Evolutionary conservation across 2,888 invertebrate species (phyloP).

Genomic region (Drosophila stalkeri): DNA sequence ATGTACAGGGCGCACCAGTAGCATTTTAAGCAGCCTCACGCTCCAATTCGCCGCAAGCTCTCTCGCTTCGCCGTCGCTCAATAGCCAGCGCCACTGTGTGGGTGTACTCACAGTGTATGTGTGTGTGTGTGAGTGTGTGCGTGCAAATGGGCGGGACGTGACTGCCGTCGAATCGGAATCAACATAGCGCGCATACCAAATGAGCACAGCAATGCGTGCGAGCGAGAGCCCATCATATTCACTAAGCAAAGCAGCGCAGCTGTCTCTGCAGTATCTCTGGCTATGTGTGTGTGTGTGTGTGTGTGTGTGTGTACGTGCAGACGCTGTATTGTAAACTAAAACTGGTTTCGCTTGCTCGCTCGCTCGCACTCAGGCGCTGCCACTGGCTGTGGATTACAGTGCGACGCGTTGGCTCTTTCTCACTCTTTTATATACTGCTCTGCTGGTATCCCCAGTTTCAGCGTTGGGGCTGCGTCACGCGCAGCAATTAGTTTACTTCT

Average conservation of each 20-base stretch:
- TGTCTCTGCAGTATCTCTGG: conserved; percentile 16
- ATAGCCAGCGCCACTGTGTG: conserved; percentile 24
- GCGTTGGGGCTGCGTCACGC: conserved; percentile 82
- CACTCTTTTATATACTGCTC: conserved; percentile 62
- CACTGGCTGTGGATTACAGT: conserved; percentile 3
- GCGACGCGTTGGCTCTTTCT: conserved; percentile 40
- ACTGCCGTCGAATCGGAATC: conserved; percentile 85
- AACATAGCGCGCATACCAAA: conserved; percentile 84
- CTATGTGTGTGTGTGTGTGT: conserved; percentile 34
- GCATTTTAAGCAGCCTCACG: conserved; percentile 86
- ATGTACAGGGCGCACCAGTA: conserved; percentile 85
- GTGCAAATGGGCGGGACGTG: conserved; percentile 86
- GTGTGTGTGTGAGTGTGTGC: conserved; percentile 64
- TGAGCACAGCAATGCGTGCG: conserved; percentile 64
- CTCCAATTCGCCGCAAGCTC: conserved; percentile 76
- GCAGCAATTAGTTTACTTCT: conserved; percentile 83
- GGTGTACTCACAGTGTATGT: conserved; percentile 29
- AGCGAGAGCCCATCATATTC: conserved; percentile 35
- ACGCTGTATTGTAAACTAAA: conserved; percentile 65
- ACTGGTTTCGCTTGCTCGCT: conserved; percentile 69
- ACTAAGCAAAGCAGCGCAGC: conserved; percentile 44
- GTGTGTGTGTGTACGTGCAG: conserved; percentile 57
- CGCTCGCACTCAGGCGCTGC: conserved; percentile 40
- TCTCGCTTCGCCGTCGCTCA: conserved; percentile 38
- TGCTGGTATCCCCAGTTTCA: conserved; percentile 36